A percentile compares a stretch with the other conserved stretches of the same genome.
Conservation (phyloP, 2,113 vertebrate genomes). For the Platichthys flesus region DNA sequence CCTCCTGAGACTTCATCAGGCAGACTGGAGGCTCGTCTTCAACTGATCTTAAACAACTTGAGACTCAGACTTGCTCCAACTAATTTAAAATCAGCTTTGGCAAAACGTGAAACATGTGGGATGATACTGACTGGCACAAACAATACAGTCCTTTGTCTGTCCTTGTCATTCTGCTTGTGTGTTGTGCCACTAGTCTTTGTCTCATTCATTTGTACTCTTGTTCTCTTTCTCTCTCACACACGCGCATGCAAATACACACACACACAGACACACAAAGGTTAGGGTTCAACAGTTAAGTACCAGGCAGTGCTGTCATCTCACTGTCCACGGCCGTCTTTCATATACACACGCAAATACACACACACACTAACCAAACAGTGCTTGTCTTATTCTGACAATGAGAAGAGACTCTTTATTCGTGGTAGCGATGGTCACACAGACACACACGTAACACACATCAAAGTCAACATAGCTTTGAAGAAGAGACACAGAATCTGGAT, state of each 20-base stretch:
- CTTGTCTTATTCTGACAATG: conserved; percentile 52
- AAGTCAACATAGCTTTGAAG: background rate
- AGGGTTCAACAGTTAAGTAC: conserved; percentile 56
- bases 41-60: background rate
- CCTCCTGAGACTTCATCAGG: too few relatives aligned
- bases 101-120: conserved; percentile 11
- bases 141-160: conserved; percentile 12
- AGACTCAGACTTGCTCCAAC: background rate
- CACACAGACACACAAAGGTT: conserved; percentile 36
- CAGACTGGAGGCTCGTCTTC: too few relatives aligned
- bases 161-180: conserved; percentile 33
- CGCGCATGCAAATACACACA: background rate
- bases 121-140: conserved; percentile 7
- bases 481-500: conserved; percentile 5
- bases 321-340: conserved; percentile 48
- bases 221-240: background rate
- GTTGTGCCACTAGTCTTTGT: conserved; percentile 27
- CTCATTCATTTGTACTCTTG: conserved; percentile 3
- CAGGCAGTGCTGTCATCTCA: conserved; percentile 65
- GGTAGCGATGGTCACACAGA: background rate
- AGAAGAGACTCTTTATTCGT: conserved; percentile 63
- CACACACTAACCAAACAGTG: conserved; percentile 51
- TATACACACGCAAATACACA: conserved; percentile 39
- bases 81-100: conserved; percentile 14
- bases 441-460: conserved; percentile 16